Evolutionary conservation across 2,113 vertebrate genomes (phyloP).

Genomic region (Dipodomys stephensi): DNA sequence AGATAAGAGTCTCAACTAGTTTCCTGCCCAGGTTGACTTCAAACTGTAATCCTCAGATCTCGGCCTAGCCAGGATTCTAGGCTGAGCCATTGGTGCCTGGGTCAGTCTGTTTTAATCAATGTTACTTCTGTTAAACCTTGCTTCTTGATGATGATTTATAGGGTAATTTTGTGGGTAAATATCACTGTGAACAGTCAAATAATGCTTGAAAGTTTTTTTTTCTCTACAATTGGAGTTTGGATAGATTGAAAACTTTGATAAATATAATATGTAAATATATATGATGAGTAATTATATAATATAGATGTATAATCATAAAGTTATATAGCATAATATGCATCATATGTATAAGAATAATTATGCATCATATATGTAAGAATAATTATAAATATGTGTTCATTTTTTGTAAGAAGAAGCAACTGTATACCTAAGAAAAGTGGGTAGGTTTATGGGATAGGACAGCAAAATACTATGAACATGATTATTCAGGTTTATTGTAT

Average conservation of each 20-base stretch:
- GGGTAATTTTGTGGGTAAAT: background rate
- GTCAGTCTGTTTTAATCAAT: background rate
- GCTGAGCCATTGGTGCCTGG: no score
- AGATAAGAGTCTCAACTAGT: no score
- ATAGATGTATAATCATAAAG: no score
- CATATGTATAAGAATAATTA: no score
- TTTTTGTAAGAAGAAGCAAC: no score
- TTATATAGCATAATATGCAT: no score
- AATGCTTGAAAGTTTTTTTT: background rate
- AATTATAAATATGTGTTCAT: no score
- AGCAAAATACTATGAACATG: background rate
- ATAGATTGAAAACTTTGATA: background rate
- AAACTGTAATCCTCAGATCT: no score
- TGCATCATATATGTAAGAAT: no score
- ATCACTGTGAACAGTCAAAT: background rate
- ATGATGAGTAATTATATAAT: background rate
- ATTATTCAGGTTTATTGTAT: background rate
- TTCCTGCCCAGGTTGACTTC: no score
- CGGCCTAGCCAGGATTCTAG: no score
- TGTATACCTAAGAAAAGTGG: rapidly evolving
- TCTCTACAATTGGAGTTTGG: background rate
- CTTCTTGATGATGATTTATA: background rate
- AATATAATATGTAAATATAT: rapidly evolving
- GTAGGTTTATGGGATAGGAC: rapidly evolving
- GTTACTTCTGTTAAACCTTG: background rate